A percentile compares a stretch with the other conserved stretches of the same genome.
phyloP scores from a whole-genome alignment of 2,888 invertebrate genomes.

The Sphinx pinastri region DNA sequence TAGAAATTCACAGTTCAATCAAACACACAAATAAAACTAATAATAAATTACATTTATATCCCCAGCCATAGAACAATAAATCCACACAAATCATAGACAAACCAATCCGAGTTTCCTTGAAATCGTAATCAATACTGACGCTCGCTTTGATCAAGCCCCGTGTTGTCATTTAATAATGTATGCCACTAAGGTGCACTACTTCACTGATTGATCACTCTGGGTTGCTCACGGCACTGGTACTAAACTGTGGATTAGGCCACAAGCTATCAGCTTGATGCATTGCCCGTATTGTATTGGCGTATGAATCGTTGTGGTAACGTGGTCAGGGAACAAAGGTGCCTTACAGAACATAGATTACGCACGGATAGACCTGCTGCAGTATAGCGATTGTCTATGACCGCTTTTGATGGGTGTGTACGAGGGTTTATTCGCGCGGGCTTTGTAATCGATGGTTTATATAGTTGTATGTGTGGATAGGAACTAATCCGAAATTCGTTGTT shows the following conservation, averaged over 20 bases:
- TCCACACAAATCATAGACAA: too few species aligned
- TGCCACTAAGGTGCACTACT: slow-evolving; percentile 10
- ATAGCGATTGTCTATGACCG: slow-evolving; percentile 24
- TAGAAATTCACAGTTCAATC: neutral
- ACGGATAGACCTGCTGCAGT: slow-evolving; percentile 18
- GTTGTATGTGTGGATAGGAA: too few species aligned
- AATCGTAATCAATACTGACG: neutral
- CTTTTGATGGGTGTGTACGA: slow-evolving; percentile 5
- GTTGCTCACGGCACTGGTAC: slow-evolving; percentile 17
- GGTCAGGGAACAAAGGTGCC: slow-evolving; percentile 58
- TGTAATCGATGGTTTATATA: too few species aligned
- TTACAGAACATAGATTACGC: slow-evolving; percentile 31
- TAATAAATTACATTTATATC: neutral
- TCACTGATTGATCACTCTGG: slow-evolving; percentile 26
- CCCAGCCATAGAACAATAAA: neutral
- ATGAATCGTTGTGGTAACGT: slow-evolving; percentile 54
- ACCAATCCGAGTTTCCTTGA: too few species aligned
- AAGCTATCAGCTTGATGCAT: slow-evolving; percentile 70
- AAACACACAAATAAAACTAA: too few species aligned
- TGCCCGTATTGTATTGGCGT: slow-evolving; percentile 56
- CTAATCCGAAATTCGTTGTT: too few species aligned
- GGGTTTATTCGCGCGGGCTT: neutral
- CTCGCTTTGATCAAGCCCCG: slow-evolving; percentile 3
- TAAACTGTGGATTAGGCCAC: slow-evolving; percentile 51
- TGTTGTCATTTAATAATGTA: slow-evolving; percentile 28